Evolutionary conservation across 2,888 invertebrate genomes (phyloP).

Genomic region (Cephalotes varians): DNA sequence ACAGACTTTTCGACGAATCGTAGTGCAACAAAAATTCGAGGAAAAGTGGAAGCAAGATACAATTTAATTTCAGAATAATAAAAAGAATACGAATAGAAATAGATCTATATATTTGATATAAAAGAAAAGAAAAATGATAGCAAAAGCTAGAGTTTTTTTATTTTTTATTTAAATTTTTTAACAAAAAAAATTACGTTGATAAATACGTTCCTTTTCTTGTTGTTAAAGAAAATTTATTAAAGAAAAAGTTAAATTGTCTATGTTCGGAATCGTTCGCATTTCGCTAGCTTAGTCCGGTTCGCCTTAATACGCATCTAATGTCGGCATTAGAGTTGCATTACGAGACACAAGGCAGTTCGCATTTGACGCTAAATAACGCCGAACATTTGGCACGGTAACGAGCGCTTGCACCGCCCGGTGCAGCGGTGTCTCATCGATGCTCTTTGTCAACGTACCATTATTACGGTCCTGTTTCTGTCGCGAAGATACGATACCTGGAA

Average conservation of each 20-base stretch:
- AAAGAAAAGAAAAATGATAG: no score
- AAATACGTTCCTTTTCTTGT: not conserved
- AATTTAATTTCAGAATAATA: not conserved
- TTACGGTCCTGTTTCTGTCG: not conserved
- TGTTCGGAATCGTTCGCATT: not conserved
- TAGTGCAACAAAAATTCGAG: not conserved
- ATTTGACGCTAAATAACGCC: not conserved
- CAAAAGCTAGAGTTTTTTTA: not conserved
- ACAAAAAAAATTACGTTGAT: not conserved
- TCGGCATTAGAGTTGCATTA: not conserved
- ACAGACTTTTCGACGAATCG: not conserved
- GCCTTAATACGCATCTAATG: not conserved
- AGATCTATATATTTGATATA: not conserved
- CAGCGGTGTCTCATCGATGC: not conserved
- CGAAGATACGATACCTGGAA: slow-evolving; percentile 15
- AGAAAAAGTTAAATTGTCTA: not conserved
- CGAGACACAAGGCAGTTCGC: not conserved
- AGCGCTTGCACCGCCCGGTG: not conserved
- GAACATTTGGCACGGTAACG: not conserved
- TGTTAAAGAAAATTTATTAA: not conserved
- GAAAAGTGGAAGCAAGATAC: not conserved
- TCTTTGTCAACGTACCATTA: not conserved
- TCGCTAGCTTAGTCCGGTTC: not conserved
- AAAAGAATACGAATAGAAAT: not conserved
- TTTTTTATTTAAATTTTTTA: not conserved